Evolutionary conservation across 1,140 invertebrate species (phyloP), one percentile per base, ranked within the genome.

Genomic region (Caenorhabditis latens): DNA sequence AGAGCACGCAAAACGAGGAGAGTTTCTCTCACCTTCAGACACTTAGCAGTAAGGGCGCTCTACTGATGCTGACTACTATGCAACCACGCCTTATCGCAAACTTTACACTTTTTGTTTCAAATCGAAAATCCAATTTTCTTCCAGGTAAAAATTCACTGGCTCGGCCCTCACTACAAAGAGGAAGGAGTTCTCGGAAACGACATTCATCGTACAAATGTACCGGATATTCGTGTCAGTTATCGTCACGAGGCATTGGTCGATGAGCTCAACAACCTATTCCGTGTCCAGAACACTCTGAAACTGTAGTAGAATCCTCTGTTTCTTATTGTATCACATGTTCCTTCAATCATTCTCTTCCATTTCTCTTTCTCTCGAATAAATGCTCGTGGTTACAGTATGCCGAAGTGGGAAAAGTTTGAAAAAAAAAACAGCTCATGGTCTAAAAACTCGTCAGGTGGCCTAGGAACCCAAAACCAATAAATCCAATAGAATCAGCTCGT

Each of bases 151-250:
- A 96, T 98, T 93, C 96, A 98, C 93, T 99, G 98, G 98, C 93
- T 99, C 79, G 98, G 98, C 14, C 96, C 96, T 24, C 96, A 97
- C 93, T 99, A 98, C 93, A 96, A 95, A 57, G 96, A 96, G 91
- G 97, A 99, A 94, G 98, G 98, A 32, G 96, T 99, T 6, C 95
- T 95, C 84, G 98, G 98, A 57, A 99, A 99, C 93, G 98, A 99
- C 94, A 98, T 99, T n/a, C 87, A 96, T 16, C 95, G 97, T 89
- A 99, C 98, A 55, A 99, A 99, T 94, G 96, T 99, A n/a, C 98
- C 98, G 0, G 97, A 99, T 93, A 98, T 99, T 48, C 85, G 85
- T 43, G 87, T 89, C 13, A 91, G 91, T 21, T 92, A 91, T 89
- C 89, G 91, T 58, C 91, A 93, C 86, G 91, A 92, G 87, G 88